phyloP scores from a whole-genome alignment of 2,797 vertebrate genomes.

The Microcaecilia unicolor region DNA sequence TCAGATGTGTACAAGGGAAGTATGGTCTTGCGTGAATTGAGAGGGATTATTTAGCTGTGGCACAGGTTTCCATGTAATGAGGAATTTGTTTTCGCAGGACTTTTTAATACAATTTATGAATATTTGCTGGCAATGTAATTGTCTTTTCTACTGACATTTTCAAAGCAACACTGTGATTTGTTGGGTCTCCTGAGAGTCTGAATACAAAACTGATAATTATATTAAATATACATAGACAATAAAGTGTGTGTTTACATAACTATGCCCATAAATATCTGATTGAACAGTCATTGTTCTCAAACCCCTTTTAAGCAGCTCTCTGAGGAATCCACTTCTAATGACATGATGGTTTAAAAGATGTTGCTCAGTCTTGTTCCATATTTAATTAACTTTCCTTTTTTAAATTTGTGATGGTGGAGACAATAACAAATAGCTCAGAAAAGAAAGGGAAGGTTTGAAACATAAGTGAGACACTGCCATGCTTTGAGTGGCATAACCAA shows the following conservation, averaged over 20 bases:
- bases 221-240: conserved; percentile 85
- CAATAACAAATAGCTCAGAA: conserved; percentile 89
- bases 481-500: conserved; percentile 71
- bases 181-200: conserved; percentile 60
- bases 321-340: conserved; percentile 94
- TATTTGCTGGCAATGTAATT: conserved; percentile 75
- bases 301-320: conserved; percentile 95
- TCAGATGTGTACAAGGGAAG: neutral
- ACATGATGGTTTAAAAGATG: conserved; percentile 98
- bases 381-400: conserved; percentile 99
- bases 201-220: conserved; percentile 83
- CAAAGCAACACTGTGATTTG: conserved; percentile 80
- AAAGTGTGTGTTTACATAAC: conserved; percentile 90
- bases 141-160: conserved; percentile 96
- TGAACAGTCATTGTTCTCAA: conserved; percentile 95
- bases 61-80: conserved; percentile 42
- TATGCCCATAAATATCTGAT: conserved; percentile 97
- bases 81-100: conserved; percentile 58
- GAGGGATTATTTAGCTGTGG: conserved; percentile 36
- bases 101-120: conserved; percentile 73
- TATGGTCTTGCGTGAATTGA: conserved; percentile 3
- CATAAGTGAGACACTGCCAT: conserved; percentile 80
- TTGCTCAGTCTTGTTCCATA: conserved; percentile 95
- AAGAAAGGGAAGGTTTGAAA: conserved; percentile 62
- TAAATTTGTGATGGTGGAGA: conserved; percentile 81